Evolutionary conservation across 2,888 invertebrate genomes (phyloP), one percentile per base, ranked within the genome.

Genomic region (Galerucella nymphaeae): DNA sequence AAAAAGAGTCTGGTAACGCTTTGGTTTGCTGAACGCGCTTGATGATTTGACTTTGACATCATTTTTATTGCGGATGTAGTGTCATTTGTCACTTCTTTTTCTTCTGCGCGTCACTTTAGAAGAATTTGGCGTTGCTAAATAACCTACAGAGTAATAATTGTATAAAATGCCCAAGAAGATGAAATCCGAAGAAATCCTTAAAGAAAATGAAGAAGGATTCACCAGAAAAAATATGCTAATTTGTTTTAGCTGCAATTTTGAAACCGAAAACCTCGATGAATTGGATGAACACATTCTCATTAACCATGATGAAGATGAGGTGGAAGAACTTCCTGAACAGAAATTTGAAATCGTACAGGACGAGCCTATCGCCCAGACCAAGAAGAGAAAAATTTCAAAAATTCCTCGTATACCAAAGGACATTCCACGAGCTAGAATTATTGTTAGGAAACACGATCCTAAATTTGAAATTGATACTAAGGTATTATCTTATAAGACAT

Each of bases 201-300:
- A 70, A 63, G 70, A 70, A 63, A 50, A 61, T 50, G 67, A 67
- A 61, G 59, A 67, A 67, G 48, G 23, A 42, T 11, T 53, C n/a
- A 45, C 55, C 53, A 69, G 41, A 23, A 58, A 66, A 20, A 76
- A 76, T 38, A 38, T 66, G 18, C 74, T 77, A 62, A 64, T 66
- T n/a, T 79, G 79, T 68, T 74, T 76, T 66, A 71, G 75, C 58
- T 80, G 80, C 41, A 67, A 76, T 18, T 80, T 73, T 62, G 70
- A 74, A 72, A 76, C 76, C 8, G 65, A 68, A 23, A 76, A 75
- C 61, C 72, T 79, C 38, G 80, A 80, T 68, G 77, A 77, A 48
- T 72, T 79, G 53, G 80, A 79, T 42, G 77, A 77, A 10, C 80
- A 80, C 57, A 77, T 74, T 42, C 65, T 80, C 30, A 53, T 76